Evolutionary conservation across 2,797 vertebrate genomes (phyloP).

Genomic region (Lacerta agilis): DNA sequence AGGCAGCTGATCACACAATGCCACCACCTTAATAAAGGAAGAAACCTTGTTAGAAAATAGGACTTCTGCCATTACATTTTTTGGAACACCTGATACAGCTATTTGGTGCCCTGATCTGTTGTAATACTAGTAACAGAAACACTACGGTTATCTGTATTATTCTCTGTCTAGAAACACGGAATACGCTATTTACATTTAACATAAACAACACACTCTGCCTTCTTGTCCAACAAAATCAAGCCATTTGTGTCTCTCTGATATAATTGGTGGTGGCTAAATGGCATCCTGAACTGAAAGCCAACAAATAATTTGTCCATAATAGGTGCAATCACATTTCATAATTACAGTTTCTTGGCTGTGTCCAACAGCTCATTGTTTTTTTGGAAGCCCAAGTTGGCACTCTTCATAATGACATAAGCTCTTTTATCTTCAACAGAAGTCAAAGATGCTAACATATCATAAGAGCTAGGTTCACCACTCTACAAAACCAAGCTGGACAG

Average conservation of each 20-base stretch:
- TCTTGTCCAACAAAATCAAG: not conserved
- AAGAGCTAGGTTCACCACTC: not conserved
- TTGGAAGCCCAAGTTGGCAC: not conserved
- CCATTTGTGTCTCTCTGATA: not conserved
- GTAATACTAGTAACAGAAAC: not conserved
- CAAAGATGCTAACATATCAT: not conserved
- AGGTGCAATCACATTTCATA: not conserved
- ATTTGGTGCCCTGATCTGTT: not conserved
- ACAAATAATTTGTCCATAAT: not conserved
- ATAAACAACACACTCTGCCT: not conserved
- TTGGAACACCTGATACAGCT: not conserved
- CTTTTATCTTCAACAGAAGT: not conserved
- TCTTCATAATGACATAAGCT: not conserved
- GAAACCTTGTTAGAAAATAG: not conserved
- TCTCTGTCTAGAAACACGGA: not conserved
- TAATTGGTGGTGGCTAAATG: not conserved
- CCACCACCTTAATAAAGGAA: not conserved
- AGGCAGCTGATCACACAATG: not conserved
- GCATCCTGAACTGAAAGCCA: not conserved
- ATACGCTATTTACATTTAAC: not conserved
- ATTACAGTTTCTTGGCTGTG: slow-evolving; percentile 17
- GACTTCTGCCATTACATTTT: not conserved
- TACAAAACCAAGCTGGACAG: not conserved
- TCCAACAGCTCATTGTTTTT: not conserved
- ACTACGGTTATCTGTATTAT: not conserved